Evolutionary conservation across 2,113 vertebrate species (phyloP).

Genomic region (Zosterops lateralis): DNA sequence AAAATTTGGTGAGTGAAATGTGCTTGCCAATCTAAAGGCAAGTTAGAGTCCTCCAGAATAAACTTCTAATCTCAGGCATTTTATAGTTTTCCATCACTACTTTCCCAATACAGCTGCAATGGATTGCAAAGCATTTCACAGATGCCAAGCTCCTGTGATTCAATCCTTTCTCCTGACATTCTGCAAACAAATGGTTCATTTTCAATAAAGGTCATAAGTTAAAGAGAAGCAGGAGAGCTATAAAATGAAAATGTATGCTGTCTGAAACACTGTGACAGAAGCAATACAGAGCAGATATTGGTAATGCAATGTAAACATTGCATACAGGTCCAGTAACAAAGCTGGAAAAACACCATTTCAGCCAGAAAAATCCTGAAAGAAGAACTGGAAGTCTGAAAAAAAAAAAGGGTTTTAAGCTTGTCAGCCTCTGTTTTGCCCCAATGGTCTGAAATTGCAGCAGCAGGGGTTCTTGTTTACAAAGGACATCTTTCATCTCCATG

Average conservation of each 20-base stretch:
- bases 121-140: not conserved
- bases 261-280: not conserved
- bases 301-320: not conserved
- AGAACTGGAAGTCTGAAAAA: not conserved
- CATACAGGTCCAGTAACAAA: not conserved
- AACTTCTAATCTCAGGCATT: not conserved
- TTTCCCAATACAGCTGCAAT: not conserved
- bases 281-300: not conserved
- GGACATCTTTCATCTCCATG: conserved; percentile 38
- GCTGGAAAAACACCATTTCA: not conserved
- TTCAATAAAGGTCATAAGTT: conserved; percentile 52
- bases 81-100: not conserved
- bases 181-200: conserved; percentile 15
- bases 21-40: not conserved
- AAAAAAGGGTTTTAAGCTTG: not conserved
- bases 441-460: conserved; percentile 6
- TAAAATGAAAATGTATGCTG: conserved; percentile 21
- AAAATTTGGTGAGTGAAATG: not conserved
- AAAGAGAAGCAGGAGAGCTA: conserved; percentile 48
- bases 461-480: conserved; percentile 10
- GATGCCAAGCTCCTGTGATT: not conserved
- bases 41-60: not conserved
- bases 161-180: not conserved
- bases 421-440: not conserved
- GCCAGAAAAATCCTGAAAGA: not conserved